These are phyloP conservation scores for Cephus sareptanus DNA, from an alignment of 2,888 invertebrate genomes.

Conservation along the genomic window DNA sequence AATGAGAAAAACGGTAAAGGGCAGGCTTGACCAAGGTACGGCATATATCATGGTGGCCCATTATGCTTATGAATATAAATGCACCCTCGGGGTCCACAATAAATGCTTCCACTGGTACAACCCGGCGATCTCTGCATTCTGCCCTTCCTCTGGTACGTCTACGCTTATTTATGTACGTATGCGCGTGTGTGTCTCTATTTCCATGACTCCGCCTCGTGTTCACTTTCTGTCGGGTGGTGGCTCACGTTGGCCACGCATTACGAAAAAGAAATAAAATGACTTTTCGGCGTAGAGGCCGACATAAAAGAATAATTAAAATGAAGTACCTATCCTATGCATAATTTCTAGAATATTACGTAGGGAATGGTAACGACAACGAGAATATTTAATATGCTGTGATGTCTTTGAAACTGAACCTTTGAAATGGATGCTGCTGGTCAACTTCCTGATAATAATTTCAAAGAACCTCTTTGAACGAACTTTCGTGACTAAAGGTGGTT, in stretches of 20 bases:
- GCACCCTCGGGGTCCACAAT: slow-evolving; percentile 52
- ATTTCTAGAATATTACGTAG: slow-evolving; percentile 40
- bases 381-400: slow-evolving; percentile 31
- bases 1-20: slow-evolving; percentile 51
- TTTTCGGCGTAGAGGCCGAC: slow-evolving; percentile 15
- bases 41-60: slow-evolving; percentile 28
- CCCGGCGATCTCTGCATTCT: not conserved
- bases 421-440: not conserved
- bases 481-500: not conserved
- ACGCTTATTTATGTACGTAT: not conserved
- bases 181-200: not conserved
- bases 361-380: slow-evolving; percentile 34
- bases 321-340: slow-evolving; percentile 36
- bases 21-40: slow-evolving; percentile 33
- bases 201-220: not conserved
- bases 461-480: not conserved
- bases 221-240: not conserved
- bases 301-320: slow-evolving; percentile 49
- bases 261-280: slow-evolving; percentile 1
- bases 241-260: not conserved
- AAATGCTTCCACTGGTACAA: slow-evolving; percentile 38
- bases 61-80: slow-evolving; percentile 64
- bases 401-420: not conserved
- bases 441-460: not conserved
- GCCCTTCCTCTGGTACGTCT: not conserved